phyloP scores from a whole-genome alignment of 2,113 vertebrate species.

The Caranx melampygus region DNA sequence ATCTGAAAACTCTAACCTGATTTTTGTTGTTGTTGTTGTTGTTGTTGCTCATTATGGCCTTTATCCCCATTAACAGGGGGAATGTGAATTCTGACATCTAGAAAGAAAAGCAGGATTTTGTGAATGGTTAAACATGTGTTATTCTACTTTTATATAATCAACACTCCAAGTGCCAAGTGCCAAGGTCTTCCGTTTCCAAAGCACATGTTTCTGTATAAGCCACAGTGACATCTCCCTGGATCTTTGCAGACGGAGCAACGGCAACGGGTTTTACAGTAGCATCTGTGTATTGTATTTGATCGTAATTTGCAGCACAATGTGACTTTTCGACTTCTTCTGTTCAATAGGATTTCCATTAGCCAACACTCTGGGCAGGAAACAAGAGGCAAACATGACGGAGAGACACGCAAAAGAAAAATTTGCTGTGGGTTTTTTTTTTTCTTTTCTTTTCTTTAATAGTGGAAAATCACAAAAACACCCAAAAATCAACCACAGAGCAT shows the following conservation, averaged over 20 bases:
- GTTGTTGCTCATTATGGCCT: conserved; percentile 42
- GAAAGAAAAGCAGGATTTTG: conserved; percentile 13
- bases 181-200: not conserved
- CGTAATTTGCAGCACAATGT: conserved; percentile 21
- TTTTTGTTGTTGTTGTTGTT: conserved; percentile 41
- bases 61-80: conserved; percentile 33
- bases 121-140: conserved; percentile 18
- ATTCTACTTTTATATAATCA: conserved; percentile 27
- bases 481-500: conserved; percentile 48
- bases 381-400: conserved; percentile 5
- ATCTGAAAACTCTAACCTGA: conserved; percentile 55
- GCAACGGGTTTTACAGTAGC: conserved; percentile 40
- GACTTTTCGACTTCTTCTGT: conserved; percentile 13
- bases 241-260: conserved; percentile 21
- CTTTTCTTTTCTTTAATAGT: conserved; percentile 50
- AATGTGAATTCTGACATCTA: conserved; percentile 26
- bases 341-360: conserved; percentile 48
- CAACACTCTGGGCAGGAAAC: conserved; percentile 45
- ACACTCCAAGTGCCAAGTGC: conserved; percentile 2
- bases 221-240: conserved; percentile 25
- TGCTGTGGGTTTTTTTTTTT: not conserved
- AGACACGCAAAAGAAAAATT: conserved; percentile 44
- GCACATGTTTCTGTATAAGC: conserved; percentile 13
- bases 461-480: conserved; percentile 65
- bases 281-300: conserved; percentile 45